Conservation (phyloP, 2,888 invertebrate species). For the Liodrosophila aerea region DNA sequence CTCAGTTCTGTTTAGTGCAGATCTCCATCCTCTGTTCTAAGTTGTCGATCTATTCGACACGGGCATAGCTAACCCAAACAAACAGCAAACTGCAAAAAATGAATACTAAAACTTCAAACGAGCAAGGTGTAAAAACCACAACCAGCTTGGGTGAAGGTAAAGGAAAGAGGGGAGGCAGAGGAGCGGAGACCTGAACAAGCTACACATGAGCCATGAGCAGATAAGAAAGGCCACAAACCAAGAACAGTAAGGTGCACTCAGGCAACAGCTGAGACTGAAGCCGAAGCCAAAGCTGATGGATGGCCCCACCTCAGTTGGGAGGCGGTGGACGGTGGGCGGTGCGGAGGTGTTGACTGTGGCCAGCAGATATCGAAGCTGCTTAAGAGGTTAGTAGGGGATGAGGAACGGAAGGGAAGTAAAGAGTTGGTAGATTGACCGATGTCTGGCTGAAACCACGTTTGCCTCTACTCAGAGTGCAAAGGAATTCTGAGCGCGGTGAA, state of each 20-base stretch:
- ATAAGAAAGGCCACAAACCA: constrained; percentile 55
- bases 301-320: constrained; percentile 51
- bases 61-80: constrained; percentile 21
- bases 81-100: constrained; percentile 13
- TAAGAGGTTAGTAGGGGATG: constrained; percentile 3
- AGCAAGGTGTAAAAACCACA: constrained; percentile 65
- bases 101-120: constrained; percentile 30
- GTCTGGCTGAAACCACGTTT: constrained; percentile 48
- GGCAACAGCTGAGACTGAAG: constrained; percentile 15
- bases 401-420: constrained; percentile 2
- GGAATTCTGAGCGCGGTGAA: constrained; percentile 70
- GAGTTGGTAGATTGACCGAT: constrained; percentile 59
- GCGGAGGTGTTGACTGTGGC: constrained; percentile 64
- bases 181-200: constrained; percentile 28
- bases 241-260: constrained; percentile 48
- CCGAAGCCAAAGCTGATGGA: constrained; percentile 53
- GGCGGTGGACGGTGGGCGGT: constrained; percentile 39
- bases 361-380: constrained; percentile 60
- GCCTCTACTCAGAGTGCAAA: constrained; percentile 40
- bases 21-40: constrained; percentile 18
- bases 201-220: constrained; percentile 35
- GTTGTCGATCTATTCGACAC: constrained; percentile 50
- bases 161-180: neutral
- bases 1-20: constrained; percentile 12
- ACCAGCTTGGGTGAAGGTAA: constrained; percentile 8